Evolutionary conservation across 2,797 vertebrate species (phyloP), one percentile per base, ranked within the genome.

Genomic region (Crypturellus tataupa): DNA sequence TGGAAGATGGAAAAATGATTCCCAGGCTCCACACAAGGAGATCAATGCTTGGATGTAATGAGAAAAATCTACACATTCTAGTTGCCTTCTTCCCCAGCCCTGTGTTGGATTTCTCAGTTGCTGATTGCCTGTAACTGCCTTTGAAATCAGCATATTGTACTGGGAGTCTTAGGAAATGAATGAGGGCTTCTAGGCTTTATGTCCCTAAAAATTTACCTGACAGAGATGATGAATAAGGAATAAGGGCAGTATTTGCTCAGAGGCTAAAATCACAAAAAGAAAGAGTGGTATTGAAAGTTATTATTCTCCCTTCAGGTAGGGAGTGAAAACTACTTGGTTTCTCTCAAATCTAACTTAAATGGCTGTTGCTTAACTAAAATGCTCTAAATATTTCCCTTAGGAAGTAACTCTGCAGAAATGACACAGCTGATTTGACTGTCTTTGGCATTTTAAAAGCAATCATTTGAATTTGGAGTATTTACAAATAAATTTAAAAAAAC

Each of bases 21-120:
- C n/a, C 24, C 37, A 51, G 35, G 39, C 35, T 86, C 89, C 92
- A 31, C 47, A 37, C 93, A 33, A 73, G 31, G 35, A 67, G 4
- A 59, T 18, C 69, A 68, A 29, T 62, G 14, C 18, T 81, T 78
- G 20, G 2, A 4, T 64, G 8, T 24, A 39, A 42, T 65, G 27
- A 79, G 53, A 73, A 79, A 79, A 87, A 79, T 35, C 35, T 85
- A n/a, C 44, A 55, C 27, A 49, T 90, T 89, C 67, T 13, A 64
- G 23, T 76, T 4, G 55, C 25, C 29, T 85, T 62, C 49, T 91
- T 42, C 42, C 42, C 21, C 49, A 59, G 9, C 5, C 3, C 23
- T 72, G 4, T 72, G 42, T 60, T 93, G 60, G 25, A 62, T 91
- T 79, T 16, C 10, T 55, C 56, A 82, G 46, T 93, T 82, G 27